Conservation (phyloP, 2,797 vertebrate genomes). For the Alosa sapidissima region DNA sequence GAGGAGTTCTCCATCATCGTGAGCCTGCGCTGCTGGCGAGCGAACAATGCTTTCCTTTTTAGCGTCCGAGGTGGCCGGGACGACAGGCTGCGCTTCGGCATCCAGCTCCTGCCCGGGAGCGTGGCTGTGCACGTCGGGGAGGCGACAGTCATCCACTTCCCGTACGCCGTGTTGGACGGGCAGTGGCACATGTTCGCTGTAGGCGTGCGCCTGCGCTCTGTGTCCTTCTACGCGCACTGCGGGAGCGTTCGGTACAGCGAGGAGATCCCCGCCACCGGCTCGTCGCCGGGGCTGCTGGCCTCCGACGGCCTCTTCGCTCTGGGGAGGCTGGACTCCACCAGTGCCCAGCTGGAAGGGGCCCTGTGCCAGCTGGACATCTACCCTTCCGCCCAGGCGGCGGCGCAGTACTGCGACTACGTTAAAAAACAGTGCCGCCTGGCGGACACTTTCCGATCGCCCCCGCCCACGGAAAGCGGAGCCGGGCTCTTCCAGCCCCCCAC, state of each 20-base stretch:
- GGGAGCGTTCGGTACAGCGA: constrained; percentile 79
- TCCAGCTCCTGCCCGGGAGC: constrained; percentile 88
- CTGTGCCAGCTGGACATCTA: constrained; percentile 94
- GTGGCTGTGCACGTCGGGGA: constrained; percentile 84
- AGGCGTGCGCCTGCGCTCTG: constrained; percentile 72
- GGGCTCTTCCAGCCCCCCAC: constrained; percentile 6
- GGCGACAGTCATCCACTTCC: constrained; percentile 83
- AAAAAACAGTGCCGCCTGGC: constrained; percentile 87
- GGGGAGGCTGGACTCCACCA: constrained; percentile 87
- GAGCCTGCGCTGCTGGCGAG: constrained; percentile 83
- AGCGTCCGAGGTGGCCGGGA: constrained; percentile 78
- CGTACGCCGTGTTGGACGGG: constrained; percentile 84
- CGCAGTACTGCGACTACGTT: constrained; percentile 87
- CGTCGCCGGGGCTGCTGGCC: constrained; percentile 68
- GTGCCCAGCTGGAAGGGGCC: constrained; percentile 83
- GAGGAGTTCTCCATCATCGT: constrained; percentile 85
- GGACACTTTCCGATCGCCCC: constrained; percentile 80
- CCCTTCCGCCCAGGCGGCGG: constrained; percentile 84
- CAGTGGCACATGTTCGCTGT: constrained; percentile 86
- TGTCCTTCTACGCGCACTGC: constrained; percentile 84
- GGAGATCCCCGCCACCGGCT: constrained; percentile 69
- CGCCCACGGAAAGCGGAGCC: constrained; percentile 43
- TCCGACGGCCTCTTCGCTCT: constrained; percentile 81
- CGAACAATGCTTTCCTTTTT: constrained; percentile 94
- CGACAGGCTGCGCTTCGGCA: constrained; percentile 85